These are phyloP conservation scores for Bicyclus anynana DNA, from an alignment of 1,140 invertebrate species.

Conservation along the genomic window DNA sequence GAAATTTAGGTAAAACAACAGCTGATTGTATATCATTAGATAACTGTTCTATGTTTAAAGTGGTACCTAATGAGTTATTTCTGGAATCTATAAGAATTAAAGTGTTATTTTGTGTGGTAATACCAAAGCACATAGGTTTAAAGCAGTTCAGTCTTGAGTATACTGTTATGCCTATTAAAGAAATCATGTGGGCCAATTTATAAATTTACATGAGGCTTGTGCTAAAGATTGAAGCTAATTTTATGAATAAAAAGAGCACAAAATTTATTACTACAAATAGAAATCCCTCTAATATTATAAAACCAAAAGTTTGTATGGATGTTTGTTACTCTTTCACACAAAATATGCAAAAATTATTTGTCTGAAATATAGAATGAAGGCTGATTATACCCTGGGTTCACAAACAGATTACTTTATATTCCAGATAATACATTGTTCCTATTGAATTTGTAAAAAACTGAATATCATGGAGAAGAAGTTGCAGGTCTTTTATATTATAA, in stretches of 20 bases:
- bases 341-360: no score
- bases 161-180: constrained; percentile 4
- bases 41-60: background rate
- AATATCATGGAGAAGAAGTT: no score
- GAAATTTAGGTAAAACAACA: constrained; percentile 67
- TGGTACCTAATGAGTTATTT: background rate
- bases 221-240: constrained; percentile 1
- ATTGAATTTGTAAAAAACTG: no score
- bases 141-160: constrained; percentile 2
- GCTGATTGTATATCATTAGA: background rate
- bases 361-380: no score
- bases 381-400: no score
- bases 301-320: no score
- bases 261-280: no score
- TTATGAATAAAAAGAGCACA: background rate
- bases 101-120: background rate
- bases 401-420: no score
- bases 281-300: no score
- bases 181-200: constrained; percentile 9
- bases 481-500: no score
- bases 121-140: constrained; percentile 1
- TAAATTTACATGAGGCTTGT: constrained; percentile 8
- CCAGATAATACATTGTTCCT: no score
- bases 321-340: no score
- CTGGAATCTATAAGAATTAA: background rate